Base-by-base conservation (phyloP, 2,888 invertebrate species). In the Tachina grossa region DNA sequence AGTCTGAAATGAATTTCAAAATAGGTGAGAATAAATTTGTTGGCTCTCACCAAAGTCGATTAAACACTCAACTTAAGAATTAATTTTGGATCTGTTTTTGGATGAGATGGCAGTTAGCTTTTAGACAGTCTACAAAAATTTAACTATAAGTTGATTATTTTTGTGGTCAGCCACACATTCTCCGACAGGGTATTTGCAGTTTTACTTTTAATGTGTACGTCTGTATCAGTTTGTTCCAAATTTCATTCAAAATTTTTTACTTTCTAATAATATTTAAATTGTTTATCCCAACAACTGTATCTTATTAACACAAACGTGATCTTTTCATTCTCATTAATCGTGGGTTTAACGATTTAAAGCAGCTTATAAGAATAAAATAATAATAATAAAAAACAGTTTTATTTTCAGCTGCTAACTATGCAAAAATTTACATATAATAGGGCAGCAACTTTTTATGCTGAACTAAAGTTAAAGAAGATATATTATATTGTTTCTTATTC, bases 301-400 rank as follows among this genome's bases (percentile, higher is more conserved):
- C 47, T 49, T 41, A 61, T 79, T 65, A 55, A 63, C 78, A 79
- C 69, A 83, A 74, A 78, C 78, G 78, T 78, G 78, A 83, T 83
- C n/a, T 78, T 71, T 49, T 61, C 66, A 74, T 45, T 59, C 72
- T 55, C 22, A 74, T 71, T 9, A 57, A 66, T 49, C 19, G 53
- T 75, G 41, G 45, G 4, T 41, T 45, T 2, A 51, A 16, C 11
- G 16, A 53, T 68, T n/a, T 11, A 11, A 53, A 41, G 6, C 16
- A n/a, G 39, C 66, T 49, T 53, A 53, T 45, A 65, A 11, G 22
- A 22, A 45, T 8, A 45, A 8, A 8, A 43, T n/a, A 45, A 45
- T 31, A 39, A 31, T 57, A 14, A 31, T 31, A 31, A 31, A 57
- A 57, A 14, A 5, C 1, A 49, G 49, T n/a, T 8, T 53, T 22